Base-by-base conservation (phyloP, 2,888 invertebrate species). In the Troides oblongomaculatus region DNA sequence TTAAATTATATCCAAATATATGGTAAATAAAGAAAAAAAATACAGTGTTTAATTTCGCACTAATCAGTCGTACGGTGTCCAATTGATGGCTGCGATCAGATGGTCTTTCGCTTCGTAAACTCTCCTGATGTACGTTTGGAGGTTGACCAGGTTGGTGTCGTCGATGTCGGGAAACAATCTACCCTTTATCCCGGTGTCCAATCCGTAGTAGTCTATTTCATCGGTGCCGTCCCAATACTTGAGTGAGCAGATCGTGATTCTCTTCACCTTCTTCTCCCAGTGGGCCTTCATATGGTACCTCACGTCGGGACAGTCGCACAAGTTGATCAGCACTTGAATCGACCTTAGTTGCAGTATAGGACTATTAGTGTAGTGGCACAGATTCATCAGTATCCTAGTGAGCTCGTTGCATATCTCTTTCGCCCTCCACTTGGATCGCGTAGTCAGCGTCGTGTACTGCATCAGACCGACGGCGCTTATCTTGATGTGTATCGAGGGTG, bases 291-390 rank as follows among this genome's bases (percentile, higher is more conserved):
- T 73, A 64, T 88, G 82, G 43, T 84, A 62, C 56, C 89, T 79
- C 2, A 90, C 81, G 68, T 92, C 92, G 0, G 91, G 88, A 72
- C 84, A 85, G 63, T 92, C 92, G 78, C 90, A 88, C 0, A 92
- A 75, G 73, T 92, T 92, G 7, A 90, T 86, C 50, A 92, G 71
- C 0, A 88, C 84, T 70, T 90, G 89, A 81, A 92, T 82, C 2
- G 81, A 76, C 21, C 82, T 72, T 6, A 88, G 43, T 68, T 92
- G 92, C 1, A 92, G 68, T 10, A 83, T n/a, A 0, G 91, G 90
- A 2, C 77, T 79, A 70, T 83, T 86, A 0, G 82, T 81, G 1
- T 74, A 70, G 3, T 78, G 72, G 60, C 84, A 84, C 4, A 91
- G 75, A 0, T 71, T 46, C 0, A 89, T 82, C 3, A 92, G 74